Conservation (phyloP, 2,797 vertebrate species). For the Otolemur crassicaudatus region DNA sequence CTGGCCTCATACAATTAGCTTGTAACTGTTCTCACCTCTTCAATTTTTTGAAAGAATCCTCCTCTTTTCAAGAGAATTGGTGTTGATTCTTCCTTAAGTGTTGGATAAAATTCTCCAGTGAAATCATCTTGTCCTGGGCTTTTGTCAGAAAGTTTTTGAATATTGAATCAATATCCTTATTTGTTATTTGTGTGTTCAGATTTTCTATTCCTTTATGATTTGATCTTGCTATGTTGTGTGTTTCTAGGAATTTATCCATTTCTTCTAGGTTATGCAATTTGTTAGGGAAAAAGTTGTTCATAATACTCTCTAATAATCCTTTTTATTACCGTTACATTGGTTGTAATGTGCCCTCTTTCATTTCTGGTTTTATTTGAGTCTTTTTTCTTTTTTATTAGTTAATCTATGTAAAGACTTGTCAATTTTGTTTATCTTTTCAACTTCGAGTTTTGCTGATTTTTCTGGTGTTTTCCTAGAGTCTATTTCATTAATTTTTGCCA, state of each 20-base stretch:
- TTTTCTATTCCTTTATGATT: background rate
- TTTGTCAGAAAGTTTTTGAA: background rate
- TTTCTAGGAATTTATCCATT: background rate
- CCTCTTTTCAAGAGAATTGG: background rate
- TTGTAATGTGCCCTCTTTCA: background rate
- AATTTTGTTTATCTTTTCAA: background rate
- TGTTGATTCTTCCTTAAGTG: background rate
- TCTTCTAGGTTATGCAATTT: background rate
- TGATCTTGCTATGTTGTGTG: background rate
- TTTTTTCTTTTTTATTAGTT: background rate
- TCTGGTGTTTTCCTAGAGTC: background rate
- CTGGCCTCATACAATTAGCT: background rate
- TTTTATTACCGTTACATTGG: background rate
- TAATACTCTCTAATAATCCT: background rate
- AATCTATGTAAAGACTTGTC: background rate
- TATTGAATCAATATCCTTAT: background rate
- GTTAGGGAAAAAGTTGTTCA: background rate
- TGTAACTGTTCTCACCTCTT: background rate
- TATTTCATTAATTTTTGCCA: background rate
- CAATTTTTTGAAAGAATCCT: background rate
- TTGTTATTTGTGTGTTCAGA: background rate
- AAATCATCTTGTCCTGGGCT: background rate
- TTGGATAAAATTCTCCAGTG: background rate
- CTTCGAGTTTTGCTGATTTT: background rate
- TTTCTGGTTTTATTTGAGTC: background rate